phyloP scores from a whole-genome alignment of 2,888 invertebrate species.

The Petrolisthes cinctipes region DNA sequence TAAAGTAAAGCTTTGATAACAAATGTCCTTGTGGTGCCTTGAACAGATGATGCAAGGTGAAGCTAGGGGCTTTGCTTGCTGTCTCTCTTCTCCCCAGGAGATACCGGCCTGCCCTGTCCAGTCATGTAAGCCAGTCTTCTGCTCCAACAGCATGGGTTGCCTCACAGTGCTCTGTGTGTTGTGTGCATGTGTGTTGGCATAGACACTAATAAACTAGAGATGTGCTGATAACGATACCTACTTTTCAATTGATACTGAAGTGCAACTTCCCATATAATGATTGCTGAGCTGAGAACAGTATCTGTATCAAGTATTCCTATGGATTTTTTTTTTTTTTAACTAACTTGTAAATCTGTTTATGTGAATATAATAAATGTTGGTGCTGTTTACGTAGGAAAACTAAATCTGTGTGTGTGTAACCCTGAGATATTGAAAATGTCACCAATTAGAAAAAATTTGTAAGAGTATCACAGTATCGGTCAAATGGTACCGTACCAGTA shows the following conservation, averaged over 20 bases:
- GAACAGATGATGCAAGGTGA: conserved; percentile 6
- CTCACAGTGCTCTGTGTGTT: too few species aligned
- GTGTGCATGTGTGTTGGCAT: too few species aligned
- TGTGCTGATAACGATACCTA: too few species aligned
- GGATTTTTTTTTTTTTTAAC: conserved; percentile 10
- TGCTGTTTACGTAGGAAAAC: not conserved
- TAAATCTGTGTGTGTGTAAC: too few species aligned
- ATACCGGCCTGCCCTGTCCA: not conserved
- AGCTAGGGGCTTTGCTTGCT: not conserved
- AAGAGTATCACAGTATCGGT: too few species aligned
- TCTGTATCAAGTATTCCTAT: not conserved
- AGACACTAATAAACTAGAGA: too few species aligned
- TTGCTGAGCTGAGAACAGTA: not conserved
- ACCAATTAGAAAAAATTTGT: too few species aligned
- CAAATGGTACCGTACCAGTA: too few species aligned
- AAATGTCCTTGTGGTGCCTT: not conserved
- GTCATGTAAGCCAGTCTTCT: not conserved
- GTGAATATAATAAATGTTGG: not conserved
- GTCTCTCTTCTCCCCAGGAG: conserved; percentile 8
- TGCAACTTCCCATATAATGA: not conserved
- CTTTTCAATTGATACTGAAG: too few species aligned
- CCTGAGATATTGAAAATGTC: too few species aligned
- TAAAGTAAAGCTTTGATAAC: not conserved
- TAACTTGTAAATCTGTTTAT: not conserved
- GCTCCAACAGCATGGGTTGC: too few species aligned